Conservation (phyloP, 2,888 invertebrate species). For the Epinotia brunnichana region DNA sequence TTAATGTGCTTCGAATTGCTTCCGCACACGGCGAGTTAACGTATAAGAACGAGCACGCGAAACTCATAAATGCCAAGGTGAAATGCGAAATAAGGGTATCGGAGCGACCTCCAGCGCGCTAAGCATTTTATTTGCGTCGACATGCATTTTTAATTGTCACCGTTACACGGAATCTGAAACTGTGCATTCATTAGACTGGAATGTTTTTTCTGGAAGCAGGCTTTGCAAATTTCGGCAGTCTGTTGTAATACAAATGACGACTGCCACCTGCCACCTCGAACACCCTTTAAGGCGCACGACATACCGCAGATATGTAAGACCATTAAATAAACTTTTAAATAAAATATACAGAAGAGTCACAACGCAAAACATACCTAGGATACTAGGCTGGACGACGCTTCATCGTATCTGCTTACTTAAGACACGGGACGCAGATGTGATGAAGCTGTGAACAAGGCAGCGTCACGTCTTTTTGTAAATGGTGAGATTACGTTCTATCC, state of each 20-base stretch:
- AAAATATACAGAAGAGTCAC: no score
- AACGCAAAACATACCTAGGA: no score
- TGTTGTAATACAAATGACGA: constrained; percentile 3
- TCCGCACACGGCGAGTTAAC: not conserved
- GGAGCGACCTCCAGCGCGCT: not conserved
- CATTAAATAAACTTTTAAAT: no score
- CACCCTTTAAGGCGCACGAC: no score
- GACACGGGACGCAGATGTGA: not conserved
- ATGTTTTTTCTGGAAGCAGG: not conserved
- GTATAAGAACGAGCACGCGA: not conserved
- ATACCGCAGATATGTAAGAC: no score
- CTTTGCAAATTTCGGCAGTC: not conserved
- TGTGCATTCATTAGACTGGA: constrained; percentile 3
- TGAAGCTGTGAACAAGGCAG: not conserved
- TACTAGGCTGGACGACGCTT: no score
- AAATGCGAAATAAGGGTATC: not conserved
- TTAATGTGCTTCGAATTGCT: not conserved
- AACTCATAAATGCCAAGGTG: not conserved
- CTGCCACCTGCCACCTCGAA: not conserved
- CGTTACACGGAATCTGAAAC: constrained; percentile 2
- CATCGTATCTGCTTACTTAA: not conserved
- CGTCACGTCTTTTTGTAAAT: not conserved
- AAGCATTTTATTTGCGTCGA: constrained; percentile 14
- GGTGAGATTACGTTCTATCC: not conserved
- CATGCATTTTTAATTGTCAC: constrained; percentile 21